Conservation (phyloP, 2,888 invertebrate species). For the Caenorhabditis angaria region DNA sequence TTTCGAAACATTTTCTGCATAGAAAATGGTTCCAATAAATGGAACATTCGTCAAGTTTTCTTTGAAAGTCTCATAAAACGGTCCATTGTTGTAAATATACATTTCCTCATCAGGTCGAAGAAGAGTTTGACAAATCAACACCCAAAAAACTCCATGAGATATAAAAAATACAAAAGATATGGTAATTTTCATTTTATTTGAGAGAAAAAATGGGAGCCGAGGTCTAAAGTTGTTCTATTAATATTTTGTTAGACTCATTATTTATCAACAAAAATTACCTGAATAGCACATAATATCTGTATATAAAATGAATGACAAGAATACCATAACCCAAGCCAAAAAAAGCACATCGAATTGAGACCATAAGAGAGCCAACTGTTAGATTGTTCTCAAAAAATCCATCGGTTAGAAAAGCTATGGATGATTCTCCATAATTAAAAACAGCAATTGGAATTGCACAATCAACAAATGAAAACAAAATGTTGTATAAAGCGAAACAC, state of each 20-base stretch:
- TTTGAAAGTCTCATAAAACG: not conserved
- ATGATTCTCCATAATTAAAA: too few relatives aligned
- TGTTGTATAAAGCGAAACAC: slow-evolving; percentile 8
- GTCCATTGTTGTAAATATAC: slow-evolving; percentile 3
- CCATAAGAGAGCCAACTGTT: not conserved
- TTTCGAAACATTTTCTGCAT: not conserved
- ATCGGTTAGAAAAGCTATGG: not conserved
- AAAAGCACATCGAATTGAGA: slow-evolving; percentile 19
- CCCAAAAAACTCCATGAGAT: not conserved
- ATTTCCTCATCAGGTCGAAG: slow-evolving; percentile 14
- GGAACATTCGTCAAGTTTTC: not conserved
- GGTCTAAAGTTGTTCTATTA: too few relatives aligned
- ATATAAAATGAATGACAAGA: slow-evolving; percentile 21
- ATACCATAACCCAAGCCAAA: slow-evolving; percentile 23
- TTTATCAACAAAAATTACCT: too few relatives aligned
- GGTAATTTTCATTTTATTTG: slow-evolving; percentile 15
- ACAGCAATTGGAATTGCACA: slow-evolving; percentile 12
- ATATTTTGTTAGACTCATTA: too few relatives aligned
- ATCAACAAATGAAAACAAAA: slow-evolving; percentile 14
- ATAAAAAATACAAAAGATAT: not conserved
- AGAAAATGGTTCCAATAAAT: not conserved
- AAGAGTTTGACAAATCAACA: not conserved
- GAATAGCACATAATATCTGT: too few relatives aligned
- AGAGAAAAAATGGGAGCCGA: slow-evolving; percentile 13
- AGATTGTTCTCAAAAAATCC: not conserved